Evolutionary conservation across 1,140 invertebrate genomes (phyloP), one percentile per base, ranked within the genome.

Genomic region (Subanguina moxae): DNA sequence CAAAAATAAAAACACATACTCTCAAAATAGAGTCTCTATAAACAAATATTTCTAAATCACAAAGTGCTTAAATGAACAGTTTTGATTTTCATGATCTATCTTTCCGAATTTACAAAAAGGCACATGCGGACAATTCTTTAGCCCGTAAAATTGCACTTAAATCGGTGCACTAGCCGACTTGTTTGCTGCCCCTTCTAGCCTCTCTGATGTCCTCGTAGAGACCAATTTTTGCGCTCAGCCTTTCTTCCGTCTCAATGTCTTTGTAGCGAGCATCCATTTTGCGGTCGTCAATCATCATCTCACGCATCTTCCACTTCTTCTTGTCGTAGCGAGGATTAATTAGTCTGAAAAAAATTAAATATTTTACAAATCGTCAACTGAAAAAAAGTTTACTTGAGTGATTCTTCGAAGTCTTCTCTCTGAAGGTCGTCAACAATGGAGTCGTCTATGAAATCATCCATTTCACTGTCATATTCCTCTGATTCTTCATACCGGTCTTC

Each of bases 371-470:
- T 8, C n/a, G n/a, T 28, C 28, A 5, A 7, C 8, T 25, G 1
- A 61, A 8, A n/a, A 7, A n/a, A 13, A n/a, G 9, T 21, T 57
- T 21, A 77, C 78, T 63, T 73, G 7, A 77, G 63, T 8, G 76
- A 67, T 21, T 77, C 76, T 57, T 78, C 76, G 23, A 78, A 75
- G 57, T 78, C 76, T 19, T 64, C 64, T n/a, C 69, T 43, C 27
- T 77, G 58, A 48, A 77, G 57, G 30, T 73, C 76, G 57, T 80
- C 75, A 25, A 78, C 57, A 38, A 74, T 71, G 13, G 73, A 72
- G 58, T 78, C 76, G 61, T 78, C 77, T 42, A 79, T 79, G 71
- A 79, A 79, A 62, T 78, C 77, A 42, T 76, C 78, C 78, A 79
- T 68, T 21, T 78, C 76, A 42, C 74, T 77, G 32, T 76, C 74